Evolutionary conservation across 2,113 vertebrate genomes (phyloP), one percentile per base, ranked within the genome.

Genomic region (Numida meleagris): DNA sequence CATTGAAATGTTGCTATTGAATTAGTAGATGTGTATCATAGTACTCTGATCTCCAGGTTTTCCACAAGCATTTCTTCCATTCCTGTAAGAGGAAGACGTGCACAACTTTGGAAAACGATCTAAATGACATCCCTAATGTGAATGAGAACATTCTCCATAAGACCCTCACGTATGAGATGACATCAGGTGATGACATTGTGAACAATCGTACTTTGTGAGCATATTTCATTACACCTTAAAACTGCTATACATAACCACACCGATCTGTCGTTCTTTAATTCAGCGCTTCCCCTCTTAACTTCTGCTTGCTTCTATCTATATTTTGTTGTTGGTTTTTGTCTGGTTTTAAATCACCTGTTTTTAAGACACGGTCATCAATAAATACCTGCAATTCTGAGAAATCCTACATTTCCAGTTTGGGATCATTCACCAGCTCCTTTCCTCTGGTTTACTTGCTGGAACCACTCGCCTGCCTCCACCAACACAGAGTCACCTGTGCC

Each of bases 111-210:
- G 31, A 23, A 33, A 55, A 59, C 15, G 55, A 51, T 3, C 24
- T 11, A 29, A 84, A 62, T 14, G 1, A 48, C 14, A 43, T 6
- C 19, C 18, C 5, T 31, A 9, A 40, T 36, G 9, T 24, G 12
- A 81, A n/a, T 38, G 68, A 78, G 55, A 79, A 65, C 78, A 45
- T 76, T 62, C 20, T 78, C 40, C 12, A 29, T 36, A 34, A 33
- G 9, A 27, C 90, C 25, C 63, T 57, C 10, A 59, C 0, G 3
- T 42, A 29, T 20, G 40, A 93, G 45, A 46, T 24, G 4, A 34
- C 0, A 0, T 31, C n/a, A 55, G 40, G 31, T 24, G 51, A 57
- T 23, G 31, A 27, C 17, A 63, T 16, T 1, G 2, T 14, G 65
- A 78, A 38, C 8, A 67, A 6, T 40, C 27, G 21, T 31, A 61